Conservation (phyloP, 2,113 vertebrate genomes). For the Pampusana beccarii region DNA sequence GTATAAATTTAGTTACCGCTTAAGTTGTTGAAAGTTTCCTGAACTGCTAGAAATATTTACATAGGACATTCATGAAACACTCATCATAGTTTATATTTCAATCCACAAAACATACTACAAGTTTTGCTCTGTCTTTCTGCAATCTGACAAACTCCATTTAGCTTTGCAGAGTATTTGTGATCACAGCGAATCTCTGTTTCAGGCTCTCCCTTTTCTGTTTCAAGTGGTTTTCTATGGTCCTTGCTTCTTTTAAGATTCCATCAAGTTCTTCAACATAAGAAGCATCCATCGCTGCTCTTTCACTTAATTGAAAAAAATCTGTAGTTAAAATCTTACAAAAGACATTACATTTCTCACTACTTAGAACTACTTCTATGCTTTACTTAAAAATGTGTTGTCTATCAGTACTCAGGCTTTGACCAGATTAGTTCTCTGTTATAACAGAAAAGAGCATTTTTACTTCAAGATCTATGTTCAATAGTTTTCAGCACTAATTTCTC, state of each 20-base stretch:
- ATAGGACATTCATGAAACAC: neutral
- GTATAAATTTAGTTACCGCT: neutral
- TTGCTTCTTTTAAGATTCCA: slow-evolving; percentile 73
- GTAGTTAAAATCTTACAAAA: slow-evolving; percentile 35
- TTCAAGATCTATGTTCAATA: neutral
- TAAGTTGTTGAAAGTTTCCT: neutral
- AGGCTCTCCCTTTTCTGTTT: slow-evolving; percentile 74
- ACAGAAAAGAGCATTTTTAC: neutral
- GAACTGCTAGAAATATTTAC: neutral
- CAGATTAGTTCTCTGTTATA: neutral
- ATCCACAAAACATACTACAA: neutral
- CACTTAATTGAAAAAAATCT: slow-evolving; percentile 57
- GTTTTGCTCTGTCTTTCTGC: neutral
- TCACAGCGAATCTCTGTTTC: slow-evolving; percentile 64
- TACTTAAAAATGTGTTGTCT: neutral
- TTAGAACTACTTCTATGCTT: neutral
- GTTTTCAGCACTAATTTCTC: neutral
- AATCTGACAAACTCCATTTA: slow-evolving; percentile 5
- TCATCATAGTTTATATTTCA: neutral
- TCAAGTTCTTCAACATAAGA: slow-evolving; percentile 72
- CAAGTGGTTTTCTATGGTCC: slow-evolving; percentile 68
- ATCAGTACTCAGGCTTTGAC: neutral
- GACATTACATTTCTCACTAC: neutral
- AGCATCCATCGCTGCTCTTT: slow-evolving; percentile 72
- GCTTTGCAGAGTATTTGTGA: slow-evolving; percentile 66